Evolutionary conservation across 2,113 vertebrate species (phyloP), one percentile per base, ranked within the genome.

Genomic region (Stigmatopora argus): DNA sequence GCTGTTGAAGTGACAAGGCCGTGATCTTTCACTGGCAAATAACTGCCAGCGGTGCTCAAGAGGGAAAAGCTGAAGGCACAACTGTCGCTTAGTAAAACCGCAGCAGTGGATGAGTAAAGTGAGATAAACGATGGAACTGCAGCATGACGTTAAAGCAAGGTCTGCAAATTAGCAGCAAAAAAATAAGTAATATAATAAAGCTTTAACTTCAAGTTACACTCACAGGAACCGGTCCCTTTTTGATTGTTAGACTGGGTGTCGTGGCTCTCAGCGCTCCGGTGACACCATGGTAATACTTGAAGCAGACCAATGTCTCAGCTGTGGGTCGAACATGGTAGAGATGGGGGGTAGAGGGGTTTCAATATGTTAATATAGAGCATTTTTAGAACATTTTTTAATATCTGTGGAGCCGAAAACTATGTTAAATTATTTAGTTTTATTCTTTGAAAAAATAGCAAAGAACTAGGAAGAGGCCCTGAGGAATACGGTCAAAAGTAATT

Each of bases 261-360:
- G 95, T 98, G 4, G 97, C 97, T 81, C 96, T 86, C 65, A 99
- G 89, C 0, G 94, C 94, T 78, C 97, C 96, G 0, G 91, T 97
- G 57, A 94, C 90, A 0, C 97, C 97, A 2, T 99, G 96, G 87
- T 98, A 99, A 79, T 99, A 99, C 84, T 95, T 96, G 91, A 99
- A 99, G 91, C 97, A 98, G 85, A 98, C 94, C 91, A 94, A 95
- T 53, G 94, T 98, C 92, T 98, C 96, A 69, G 91, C 97, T 99
- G 72, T 69, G 88, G 79, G 35, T 66, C 45, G 84, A n/a, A 78
- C 68, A 67, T 63, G 65, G 57, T 69, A 21, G 4, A 2, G 3
- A n/a, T 23, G 17, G 9, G 6, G 45, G 34, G 45, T 13, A 44
- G 21, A 44, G 26, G 44, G 38, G 26, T 31, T 41, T 41, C 6